Percentiles rank a stretch among this genome's conserved stretches.
Conservation (phyloP, 2,888 invertebrate genomes). For the Hedychridium roseum region DNA sequence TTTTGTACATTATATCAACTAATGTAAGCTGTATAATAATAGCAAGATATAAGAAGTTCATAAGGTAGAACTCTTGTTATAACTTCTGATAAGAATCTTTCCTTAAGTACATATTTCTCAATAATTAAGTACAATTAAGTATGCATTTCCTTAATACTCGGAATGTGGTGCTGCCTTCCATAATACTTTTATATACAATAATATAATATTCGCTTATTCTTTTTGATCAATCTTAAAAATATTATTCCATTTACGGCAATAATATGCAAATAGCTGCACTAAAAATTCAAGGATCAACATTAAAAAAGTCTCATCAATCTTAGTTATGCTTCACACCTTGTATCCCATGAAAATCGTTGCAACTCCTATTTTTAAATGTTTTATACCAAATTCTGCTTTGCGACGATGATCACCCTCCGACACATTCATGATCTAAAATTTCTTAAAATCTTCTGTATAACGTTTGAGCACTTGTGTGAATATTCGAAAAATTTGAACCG, state of each 20-base stretch:
- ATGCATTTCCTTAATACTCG: conserved; percentile 40
- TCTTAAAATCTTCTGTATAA: too few relatives aligned
- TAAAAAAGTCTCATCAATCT: background rate
- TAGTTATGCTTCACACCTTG: too few relatives aligned
- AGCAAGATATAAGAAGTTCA: conserved; percentile 8
- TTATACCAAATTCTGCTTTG: too few relatives aligned
- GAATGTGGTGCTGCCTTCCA: conserved; percentile 41
- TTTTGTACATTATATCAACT: conserved; percentile 9
- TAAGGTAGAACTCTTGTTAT: conserved; percentile 5
- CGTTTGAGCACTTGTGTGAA: too few relatives aligned
- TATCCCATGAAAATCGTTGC: too few relatives aligned
- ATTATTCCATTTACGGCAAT: conserved; percentile 6
- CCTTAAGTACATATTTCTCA: conserved; percentile 47
- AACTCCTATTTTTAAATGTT: too few relatives aligned
- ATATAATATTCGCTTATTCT: conserved; percentile 9
- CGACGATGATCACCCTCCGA: too few relatives aligned
- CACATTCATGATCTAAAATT: too few relatives aligned
- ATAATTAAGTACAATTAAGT: conserved; percentile 48
- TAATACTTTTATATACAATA: conserved; percentile 43
- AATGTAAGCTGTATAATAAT: conserved; percentile 20
- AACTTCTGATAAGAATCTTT: conserved; percentile 17
- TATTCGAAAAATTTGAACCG: too few relatives aligned
- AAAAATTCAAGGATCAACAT: background rate
- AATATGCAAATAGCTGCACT: background rate
- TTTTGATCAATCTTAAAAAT: conserved; percentile 7